Percentiles rank a stretch among this genome's conserved stretches.
phyloP scores from a whole-genome alignment of 2,888 invertebrate species.

The Eupeodes latifasciatus region DNA sequence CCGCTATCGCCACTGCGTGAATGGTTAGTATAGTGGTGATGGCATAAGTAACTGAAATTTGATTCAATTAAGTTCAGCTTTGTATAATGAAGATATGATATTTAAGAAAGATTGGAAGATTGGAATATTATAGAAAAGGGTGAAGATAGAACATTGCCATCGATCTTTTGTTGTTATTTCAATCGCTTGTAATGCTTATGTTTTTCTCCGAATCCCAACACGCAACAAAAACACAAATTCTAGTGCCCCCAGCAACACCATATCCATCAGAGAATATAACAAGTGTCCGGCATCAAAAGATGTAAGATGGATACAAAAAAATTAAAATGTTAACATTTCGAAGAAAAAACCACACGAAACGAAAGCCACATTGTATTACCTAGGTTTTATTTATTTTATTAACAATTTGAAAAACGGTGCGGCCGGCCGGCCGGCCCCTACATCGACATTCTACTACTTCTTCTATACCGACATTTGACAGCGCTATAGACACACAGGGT shows the following conservation, averaged over 20 bases:
- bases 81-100: slow-evolving; percentile 56
- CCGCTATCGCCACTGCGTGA: not conserved
- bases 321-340: slow-evolving; percentile 70
- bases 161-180: slow-evolving; percentile 68
- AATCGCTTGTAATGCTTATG: slow-evolving; percentile 73
- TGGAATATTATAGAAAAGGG: slow-evolving; percentile 29
- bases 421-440: slow-evolving; percentile 30
- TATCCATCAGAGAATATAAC: slow-evolving; percentile 22
- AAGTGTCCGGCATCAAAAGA: slow-evolving; percentile 50
- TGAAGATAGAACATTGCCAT: slow-evolving; percentile 48
- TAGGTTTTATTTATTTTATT: slow-evolving; percentile 73
- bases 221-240: slow-evolving; percentile 47
- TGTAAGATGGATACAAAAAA: slow-evolving; percentile 59
- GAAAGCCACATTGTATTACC: slow-evolving; percentile 63
- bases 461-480: slow-evolving; percentile 23
- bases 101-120: not conserved
- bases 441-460: slow-evolving; percentile 6
- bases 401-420: slow-evolving; percentile 67
- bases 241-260: slow-evolving; percentile 37
- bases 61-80: slow-evolving; percentile 62
- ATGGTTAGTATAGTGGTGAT: slow-evolving; percentile 30
- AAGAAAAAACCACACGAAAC: slow-evolving; percentile 76
- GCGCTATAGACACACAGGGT: slow-evolving; percentile 42
- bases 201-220: slow-evolving; percentile 67
- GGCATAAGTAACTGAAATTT: slow-evolving; percentile 69